Evolutionary conservation across 2,888 invertebrate species (phyloP), one percentile per base, ranked within the genome.

Genomic region (Synanthedon vespiformis): DNA sequence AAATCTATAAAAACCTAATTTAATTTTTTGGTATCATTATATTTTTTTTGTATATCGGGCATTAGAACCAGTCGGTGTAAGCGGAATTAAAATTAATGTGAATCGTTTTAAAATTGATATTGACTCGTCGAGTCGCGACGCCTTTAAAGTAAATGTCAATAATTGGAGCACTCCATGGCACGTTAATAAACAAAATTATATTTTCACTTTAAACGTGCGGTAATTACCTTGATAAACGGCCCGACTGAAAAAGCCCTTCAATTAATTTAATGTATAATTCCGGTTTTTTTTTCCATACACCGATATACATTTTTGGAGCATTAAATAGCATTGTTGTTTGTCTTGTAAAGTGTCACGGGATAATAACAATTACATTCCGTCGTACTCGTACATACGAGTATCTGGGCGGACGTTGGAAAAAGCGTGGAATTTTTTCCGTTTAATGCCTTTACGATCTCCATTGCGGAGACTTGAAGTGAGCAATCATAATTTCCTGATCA

Each of bases 91-190:
- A 34, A 34, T 34, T 34, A 34, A 34, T 34, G 34, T 1, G 34
- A 34, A 34, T 34, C 10, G 8, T 34, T 34, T 34, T 34, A 34
- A 34, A 34, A 34, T 8, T 34, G 27, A 14, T 34, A 49, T 22
- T 51, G 49, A 54, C 51, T 52, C 49, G 44, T 52, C 49, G 44
- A 54, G 34, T 50, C 44, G 54, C 51, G 52, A 55, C 48, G 51
- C 54, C 58, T 56, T 58, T 58, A 57, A 62, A 63, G 65, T 73
- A 72, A 78, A 74, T 76, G 74, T 72, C 76, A 74, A 72, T 78
- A 83, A 76, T 72, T 79, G 72, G 82, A 83, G 75, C 84, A 77
- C 66, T 70, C 67, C 70, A 72, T 74, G 68, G 76, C 79, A 74
- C 40, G 76, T 76, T 77, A 72, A 68, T 65, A 74, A 77, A 73